Evolutionary conservation across 2,113 vertebrate species (phyloP), one percentile per base, ranked within the genome.

Genomic region (Nerophis ophidion): DNA sequence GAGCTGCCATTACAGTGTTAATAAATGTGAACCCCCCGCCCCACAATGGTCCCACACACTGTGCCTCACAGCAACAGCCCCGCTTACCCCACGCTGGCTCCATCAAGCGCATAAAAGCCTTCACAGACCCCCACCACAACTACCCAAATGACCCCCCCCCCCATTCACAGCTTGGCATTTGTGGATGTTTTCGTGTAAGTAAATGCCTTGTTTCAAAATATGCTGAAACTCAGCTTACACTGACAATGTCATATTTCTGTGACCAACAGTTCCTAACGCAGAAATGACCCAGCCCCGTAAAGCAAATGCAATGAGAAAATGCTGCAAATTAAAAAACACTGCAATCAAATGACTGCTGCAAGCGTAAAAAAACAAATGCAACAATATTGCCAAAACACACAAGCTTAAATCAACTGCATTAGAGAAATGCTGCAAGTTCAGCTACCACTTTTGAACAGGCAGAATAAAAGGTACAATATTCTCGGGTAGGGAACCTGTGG

Each of bases 61-160:
- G 77, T 78, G 75, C 51, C 59, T 68, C 66, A 26, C 26, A 60
- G 66, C 68, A 47, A 26, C 48, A 16, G 53, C 68, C 73, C 80
- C 69, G 71, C 71, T 82, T 75, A 81, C 81, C 78, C 74, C 85
- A 79, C 60, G 75, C 78, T 84, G 85, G 88, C 84, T 79, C 77
- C 70, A 81, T 83, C 81, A 84, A 68, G 62, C 73, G 63, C 19
- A 63, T 58, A 73, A 82, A 86, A 78, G 78, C 76, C 7, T 70
- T 68, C 80, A 78, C 79, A 84, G 76, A 70, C 62, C 61, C 33
- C 16, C 12, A 11, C 16, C 4, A 5, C 14, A 26, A 26, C 36
- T 4, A 14, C 17, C 16, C 36, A 40, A 40, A 14, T 34, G 1
- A 15, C 13, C 74, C 60, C 54, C 19, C 52, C 66, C 61, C 51